These are phyloP conservation scores for Calyptomena viridis DNA, from an alignment of 2,113 vertebrate species.

Conservation along the genomic window DNA sequence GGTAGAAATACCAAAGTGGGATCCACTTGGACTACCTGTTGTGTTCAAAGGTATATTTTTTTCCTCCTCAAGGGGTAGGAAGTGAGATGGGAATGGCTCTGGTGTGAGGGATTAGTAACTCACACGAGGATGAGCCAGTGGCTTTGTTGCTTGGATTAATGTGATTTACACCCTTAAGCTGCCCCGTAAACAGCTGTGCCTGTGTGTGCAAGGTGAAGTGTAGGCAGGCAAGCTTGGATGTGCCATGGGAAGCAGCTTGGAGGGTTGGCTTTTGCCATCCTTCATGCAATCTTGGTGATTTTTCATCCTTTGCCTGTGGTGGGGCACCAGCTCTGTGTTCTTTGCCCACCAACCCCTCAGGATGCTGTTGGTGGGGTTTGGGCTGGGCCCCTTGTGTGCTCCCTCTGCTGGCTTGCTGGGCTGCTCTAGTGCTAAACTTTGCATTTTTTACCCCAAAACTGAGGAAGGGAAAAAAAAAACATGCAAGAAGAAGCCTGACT, in stretches of 20 bases:
- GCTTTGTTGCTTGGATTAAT: conserved; percentile 3
- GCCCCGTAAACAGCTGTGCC: not conserved
- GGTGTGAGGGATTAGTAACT: not conserved
- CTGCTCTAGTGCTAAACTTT: not conserved
- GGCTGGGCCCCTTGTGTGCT: fast-evolving
- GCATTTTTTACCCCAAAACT: not conserved
- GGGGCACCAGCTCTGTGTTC: not conserved
- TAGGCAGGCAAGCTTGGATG: not conserved
- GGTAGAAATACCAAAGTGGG: not conserved
- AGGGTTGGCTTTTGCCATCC: not conserved
- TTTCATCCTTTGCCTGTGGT: not conserved
- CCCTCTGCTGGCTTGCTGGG: not conserved
- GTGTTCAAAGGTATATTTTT: not conserved
- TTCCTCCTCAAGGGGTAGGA: not conserved
- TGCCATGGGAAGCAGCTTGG: not conserved
- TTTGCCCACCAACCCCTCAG: not conserved
- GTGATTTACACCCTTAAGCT: conserved; percentile 30
- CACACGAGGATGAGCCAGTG: not conserved
- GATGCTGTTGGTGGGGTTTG: not conserved
- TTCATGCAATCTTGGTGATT: fast-evolving
- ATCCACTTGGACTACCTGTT: not conserved
- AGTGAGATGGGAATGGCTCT: not conserved
- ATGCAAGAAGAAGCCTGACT: not conserved
- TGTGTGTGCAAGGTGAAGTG: not conserved
- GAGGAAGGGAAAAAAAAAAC: fast-evolving